Percentiles rank a stretch among this genome's conserved stretches.
Evolutionary conservation across 2,888 invertebrate genomes (phyloP).

Genomic region (Ligdia adustata): DNA sequence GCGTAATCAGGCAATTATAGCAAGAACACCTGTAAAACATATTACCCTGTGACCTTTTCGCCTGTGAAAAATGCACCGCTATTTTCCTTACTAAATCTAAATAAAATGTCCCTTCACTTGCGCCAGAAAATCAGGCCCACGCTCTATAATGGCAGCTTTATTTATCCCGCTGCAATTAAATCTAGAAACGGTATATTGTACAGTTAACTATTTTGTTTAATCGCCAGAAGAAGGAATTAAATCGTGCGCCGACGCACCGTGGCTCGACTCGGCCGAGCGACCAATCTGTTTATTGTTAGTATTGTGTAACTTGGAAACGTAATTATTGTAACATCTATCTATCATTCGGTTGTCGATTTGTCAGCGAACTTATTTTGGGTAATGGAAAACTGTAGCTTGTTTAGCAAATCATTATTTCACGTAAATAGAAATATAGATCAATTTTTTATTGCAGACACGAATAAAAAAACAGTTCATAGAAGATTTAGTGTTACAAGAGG

Average conservation of each 20-base stretch:
- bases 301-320: constrained; percentile 32
- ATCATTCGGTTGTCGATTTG: constrained; percentile 24
- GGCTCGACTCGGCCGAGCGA: too few relatives aligned
- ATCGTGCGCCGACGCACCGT: constrained; percentile 31
- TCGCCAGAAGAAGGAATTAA: constrained; percentile 34
- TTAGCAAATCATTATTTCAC: too few relatives aligned
- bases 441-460: too few relatives aligned
- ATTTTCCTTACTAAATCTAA: too few relatives aligned
- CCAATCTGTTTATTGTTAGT: constrained; percentile 32
- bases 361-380: constrained; percentile 7
- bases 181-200: constrained; percentile 32
- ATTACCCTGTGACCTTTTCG: too few relatives aligned
- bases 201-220: constrained; percentile 41
- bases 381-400: too few relatives aligned
- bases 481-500: too few relatives aligned
- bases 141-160: constrained; percentile 20
- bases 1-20: too few relatives aligned
- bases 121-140: constrained; percentile 3
- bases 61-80: too few relatives aligned
- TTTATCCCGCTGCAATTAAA: constrained; percentile 20
- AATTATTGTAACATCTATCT: constrained; percentile 29
- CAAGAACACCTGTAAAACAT: too few relatives aligned
- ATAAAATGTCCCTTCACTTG: constrained; percentile 4
- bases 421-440: too few relatives aligned
- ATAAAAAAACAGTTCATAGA: too few relatives aligned